A percentile compares a stretch with the other conserved stretches of the same genome.
Evolutionary conservation across 2,113 vertebrate genomes (phyloP).

Genomic region (Paracanthobrama guichenoti): DNA sequence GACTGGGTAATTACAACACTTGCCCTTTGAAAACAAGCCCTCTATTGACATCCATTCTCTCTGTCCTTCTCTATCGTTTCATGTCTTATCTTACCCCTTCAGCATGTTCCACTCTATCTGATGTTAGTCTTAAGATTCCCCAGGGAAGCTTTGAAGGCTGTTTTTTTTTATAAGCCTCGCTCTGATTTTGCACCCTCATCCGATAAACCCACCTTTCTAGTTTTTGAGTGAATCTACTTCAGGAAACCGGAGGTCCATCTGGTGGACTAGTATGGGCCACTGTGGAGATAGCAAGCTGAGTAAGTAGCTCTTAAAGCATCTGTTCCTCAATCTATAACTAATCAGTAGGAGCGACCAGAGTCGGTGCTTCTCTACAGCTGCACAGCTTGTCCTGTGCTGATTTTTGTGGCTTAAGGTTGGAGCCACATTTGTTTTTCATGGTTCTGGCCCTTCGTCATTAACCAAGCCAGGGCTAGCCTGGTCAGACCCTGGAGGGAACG

Average conservation of each 20-base stretch:
- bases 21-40: conserved; percentile 72
- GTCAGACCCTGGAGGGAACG: conserved; percentile 69
- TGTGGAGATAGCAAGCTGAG: not conserved
- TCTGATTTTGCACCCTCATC: conserved; percentile 50
- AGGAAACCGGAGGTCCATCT: conserved; percentile 59
- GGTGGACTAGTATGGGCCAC: not conserved
- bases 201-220: conserved; percentile 60
- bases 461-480: conserved; percentile 66
- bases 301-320: conserved; percentile 16
- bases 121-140: conserved; percentile 38
- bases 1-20: conserved; percentile 72
- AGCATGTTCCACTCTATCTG: conserved; percentile 38
- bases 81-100: conserved; percentile 51
- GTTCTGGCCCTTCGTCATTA: conserved; percentile 67
- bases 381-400: not conserved
- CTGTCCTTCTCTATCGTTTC: conserved; percentile 39
- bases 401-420: conserved; percentile 11
- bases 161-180: conserved; percentile 43
- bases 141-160: conserved; percentile 55
- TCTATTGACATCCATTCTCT: conserved; percentile 51
- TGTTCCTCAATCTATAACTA: conserved; percentile 20
- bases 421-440: conserved; percentile 23
- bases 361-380: not conserved
- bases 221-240: conserved; percentile 62
- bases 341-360: not conserved